Base-by-base conservation (phyloP, 2,113 vertebrate species). In the Tricholaema leucomelas region DNA sequence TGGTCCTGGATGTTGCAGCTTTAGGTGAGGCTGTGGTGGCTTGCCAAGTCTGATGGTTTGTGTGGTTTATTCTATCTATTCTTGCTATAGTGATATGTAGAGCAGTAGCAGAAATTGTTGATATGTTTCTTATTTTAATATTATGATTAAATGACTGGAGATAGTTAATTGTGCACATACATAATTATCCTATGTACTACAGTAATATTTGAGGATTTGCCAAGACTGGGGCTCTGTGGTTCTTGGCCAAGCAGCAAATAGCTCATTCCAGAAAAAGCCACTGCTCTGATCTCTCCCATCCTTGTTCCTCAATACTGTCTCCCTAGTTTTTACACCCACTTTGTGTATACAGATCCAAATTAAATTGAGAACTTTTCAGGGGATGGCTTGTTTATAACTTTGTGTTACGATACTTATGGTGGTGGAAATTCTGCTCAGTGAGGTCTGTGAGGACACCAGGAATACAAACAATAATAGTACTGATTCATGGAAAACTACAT, bases 401-500 rank as follows among this genome's bases (percentile, higher is more conserved):
- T n/a, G 42, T 44, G 28, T 74, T 92, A 82, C 81, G 77, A 18
- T 74, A 36, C 52, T 87, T 84, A 88, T 35, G 66, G 75, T 0
- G 28, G 81, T 89, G 30, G 20, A 94, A 89, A 74, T 87, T 92
- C 54, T 85, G 69, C 74, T 91, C 87, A 75, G 56, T 48, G 72
- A 85, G 75, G 70, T 87, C 31, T 90, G 81, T 72, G 91, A 96
- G 84, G 86, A 90, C 88, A 87, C 18, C 18, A 19, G 48, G 18
- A 94, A 89, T 78, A 93, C 33, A 94, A 95, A 94, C 86, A 94
- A 69, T 82, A 93, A 92, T 77, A 56, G 56, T 70, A 87, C 64
- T 56, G 64, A 91, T 80, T 76, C 64, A 92, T 24, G 69, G 79
- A 85, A 89, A 94, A 72, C 77, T 94, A 60, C 12, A 6, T 91